Evolutionary conservation across 2,888 invertebrate species (phyloP), one percentile per base, ranked within the genome.

Genomic region (Cyclophora albipunctata): DNA sequence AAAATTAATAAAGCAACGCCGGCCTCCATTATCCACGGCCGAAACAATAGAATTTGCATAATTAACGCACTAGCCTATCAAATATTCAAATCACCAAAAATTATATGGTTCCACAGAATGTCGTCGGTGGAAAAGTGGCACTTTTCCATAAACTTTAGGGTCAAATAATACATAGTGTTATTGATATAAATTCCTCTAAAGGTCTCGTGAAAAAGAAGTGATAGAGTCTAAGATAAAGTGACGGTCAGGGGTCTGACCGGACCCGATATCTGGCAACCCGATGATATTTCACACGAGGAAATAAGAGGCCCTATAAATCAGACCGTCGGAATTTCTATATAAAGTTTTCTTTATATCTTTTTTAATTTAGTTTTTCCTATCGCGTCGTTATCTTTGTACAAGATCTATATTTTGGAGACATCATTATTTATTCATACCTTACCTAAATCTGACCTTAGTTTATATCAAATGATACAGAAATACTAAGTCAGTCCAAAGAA

Each of bases 221-320:
- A 72, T 71, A 61, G 67, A 65, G 54, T 49, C 59, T 50, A 45
- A 58, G 71, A 72, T 73, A 71, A 70, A 70, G 56, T 62, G 58
- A 50, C 66, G 73, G 70, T 66, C 71, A 68, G 57, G 61, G 73
- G 70, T 69, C 64, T 56, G 52, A 53, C 53, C 60, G 56, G 55
- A 45, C 61, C 53, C 57, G 61, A 69, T 73, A 71, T 70, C 66
- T 57, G 55, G 49, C 33, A 33, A 52, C 57, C 55, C 55, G 53
- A 57, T 63, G 65, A 70, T 70, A 72, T 70, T 66, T 73, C 64
- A 70, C 61, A 53, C 53, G 51, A 57, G 53, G 51, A 69, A 66
- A 65, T 55, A 61, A 51, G 58, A 62, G 61, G 51, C 58, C 53
- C 45, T 49, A 50, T 55, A 55, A 53, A 55, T 53, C 55, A 49